Percentiles rank a stretch among this genome's conserved stretches.
Conservation (phyloP, 2,113 vertebrate genomes). For the Ameiurus melas region DNA sequence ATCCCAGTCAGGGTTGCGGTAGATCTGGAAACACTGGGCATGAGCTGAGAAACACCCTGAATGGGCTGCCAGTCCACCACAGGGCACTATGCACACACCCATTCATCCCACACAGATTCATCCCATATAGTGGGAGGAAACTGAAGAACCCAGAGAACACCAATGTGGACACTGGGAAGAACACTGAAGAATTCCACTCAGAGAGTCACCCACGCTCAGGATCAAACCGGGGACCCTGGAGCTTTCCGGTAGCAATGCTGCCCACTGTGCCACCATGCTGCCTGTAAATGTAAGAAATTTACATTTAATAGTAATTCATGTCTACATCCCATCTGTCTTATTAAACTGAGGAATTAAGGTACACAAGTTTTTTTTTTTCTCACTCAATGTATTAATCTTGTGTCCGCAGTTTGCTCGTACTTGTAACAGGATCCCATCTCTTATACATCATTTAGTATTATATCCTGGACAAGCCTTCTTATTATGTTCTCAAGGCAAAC, state of each 20-base stretch:
- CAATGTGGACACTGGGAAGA: neutral
- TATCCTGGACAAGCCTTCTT: constrained; percentile 11
- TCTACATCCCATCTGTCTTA: neutral
- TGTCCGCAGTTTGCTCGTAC: constrained; percentile 4
- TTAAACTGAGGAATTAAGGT: neutral
- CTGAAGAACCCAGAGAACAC: neutral
- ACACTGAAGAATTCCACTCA: too few relatives aligned
- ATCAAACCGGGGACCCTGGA: neutral
- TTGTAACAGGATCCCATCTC: neutral
- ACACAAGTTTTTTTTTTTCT: neutral
- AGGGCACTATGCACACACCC: neutral
- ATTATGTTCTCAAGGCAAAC: neutral
- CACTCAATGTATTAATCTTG: constrained; percentile 13
- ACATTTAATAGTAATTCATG: neutral
- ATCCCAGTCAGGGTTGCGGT: neutral
- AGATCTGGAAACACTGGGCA: neutral
- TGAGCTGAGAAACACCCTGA: neutral
- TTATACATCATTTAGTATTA: constrained; percentile 1
- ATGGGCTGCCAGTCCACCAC: neutral
- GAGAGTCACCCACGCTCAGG: neutral
- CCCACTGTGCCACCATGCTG: neutral
- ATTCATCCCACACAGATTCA: neutral
- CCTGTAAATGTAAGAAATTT: neutral
- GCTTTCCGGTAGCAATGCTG: neutral
- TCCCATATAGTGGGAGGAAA: neutral